Conservation (phyloP, 2,113 vertebrate genomes). For the Micronycteris hirsuta region DNA sequence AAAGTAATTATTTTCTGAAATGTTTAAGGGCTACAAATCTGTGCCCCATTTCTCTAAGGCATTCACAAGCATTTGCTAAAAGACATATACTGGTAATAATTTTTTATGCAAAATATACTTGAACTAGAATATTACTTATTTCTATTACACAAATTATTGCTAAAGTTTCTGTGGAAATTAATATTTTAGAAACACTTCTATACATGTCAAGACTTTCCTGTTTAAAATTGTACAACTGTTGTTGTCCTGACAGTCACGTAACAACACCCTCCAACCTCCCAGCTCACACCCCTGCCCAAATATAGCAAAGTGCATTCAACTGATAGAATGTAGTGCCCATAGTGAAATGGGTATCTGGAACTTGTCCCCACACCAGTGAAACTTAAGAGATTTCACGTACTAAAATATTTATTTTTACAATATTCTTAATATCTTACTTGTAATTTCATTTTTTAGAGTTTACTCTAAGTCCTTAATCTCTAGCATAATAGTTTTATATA, state of each 20-base stretch:
- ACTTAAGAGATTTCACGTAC: background rate
- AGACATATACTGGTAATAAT: conserved; percentile 42
- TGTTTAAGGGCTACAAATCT: background rate
- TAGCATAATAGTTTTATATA: background rate
- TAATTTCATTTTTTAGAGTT: background rate
- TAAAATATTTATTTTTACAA: background rate
- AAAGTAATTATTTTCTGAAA: conserved; percentile 37
- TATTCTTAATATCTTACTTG: background rate
- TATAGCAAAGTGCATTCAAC: background rate
- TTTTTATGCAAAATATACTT: conserved; percentile 63
- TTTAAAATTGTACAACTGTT: conserved; percentile 24
- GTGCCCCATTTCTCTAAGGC: conserved; percentile 47
- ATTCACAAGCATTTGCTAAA: conserved; percentile 52
- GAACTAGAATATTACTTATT: conserved; percentile 68
- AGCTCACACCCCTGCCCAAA: background rate
- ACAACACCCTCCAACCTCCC: background rate
- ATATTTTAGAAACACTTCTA: conserved; percentile 47
- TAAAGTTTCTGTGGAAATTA: conserved; percentile 59
- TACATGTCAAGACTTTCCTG: conserved; percentile 40
- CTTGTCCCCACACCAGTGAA: background rate
- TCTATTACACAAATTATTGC: conserved; percentile 14
- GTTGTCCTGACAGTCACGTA: background rate
- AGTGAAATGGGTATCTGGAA: background rate
- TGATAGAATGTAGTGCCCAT: background rate
- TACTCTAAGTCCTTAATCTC: background rate